Conservation (phyloP, 2,797 vertebrate species). For the Fistularia commersonii region DNA sequence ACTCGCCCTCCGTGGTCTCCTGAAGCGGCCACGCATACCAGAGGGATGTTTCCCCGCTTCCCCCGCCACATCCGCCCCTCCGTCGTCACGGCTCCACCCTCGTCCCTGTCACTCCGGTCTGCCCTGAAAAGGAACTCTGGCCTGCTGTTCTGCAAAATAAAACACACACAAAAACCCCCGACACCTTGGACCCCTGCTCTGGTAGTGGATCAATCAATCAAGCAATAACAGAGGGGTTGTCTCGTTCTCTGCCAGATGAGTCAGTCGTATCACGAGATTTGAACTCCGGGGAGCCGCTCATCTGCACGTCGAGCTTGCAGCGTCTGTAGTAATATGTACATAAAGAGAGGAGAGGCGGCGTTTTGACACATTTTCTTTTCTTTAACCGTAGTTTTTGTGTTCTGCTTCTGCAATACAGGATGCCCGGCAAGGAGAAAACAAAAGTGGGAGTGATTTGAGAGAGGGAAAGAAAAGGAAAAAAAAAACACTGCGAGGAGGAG, state of each 20-base stretch:
- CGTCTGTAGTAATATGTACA: slow-evolving; percentile 75
- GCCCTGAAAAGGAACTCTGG: slow-evolving; percentile 51
- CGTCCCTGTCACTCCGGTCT: slow-evolving; percentile 40
- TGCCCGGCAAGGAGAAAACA: slow-evolving; percentile 62
- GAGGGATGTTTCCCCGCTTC: slow-evolving; percentile 17
- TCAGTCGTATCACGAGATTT: slow-evolving; percentile 38
- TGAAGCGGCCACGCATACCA: slow-evolving; percentile 68
- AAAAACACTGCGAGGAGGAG: too few species aligned
- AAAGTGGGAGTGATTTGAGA: background rate
- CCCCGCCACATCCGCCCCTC: slow-evolving; percentile 6
- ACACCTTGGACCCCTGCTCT: slow-evolving; percentile 27
- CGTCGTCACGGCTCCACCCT: slow-evolving; percentile 30
- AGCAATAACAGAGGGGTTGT: slow-evolving; percentile 50
- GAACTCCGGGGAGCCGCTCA: slow-evolving; percentile 32
- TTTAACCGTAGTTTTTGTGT: slow-evolving; percentile 70
- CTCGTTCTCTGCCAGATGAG: slow-evolving; percentile 5
- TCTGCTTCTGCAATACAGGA: slow-evolving; percentile 74
- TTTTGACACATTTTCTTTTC: slow-evolving; percentile 52
- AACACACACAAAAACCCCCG: slow-evolving; percentile 30
- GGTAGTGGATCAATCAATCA: slow-evolving; percentile 37
- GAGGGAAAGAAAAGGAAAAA: slow-evolving; percentile 35
- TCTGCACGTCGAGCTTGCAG: slow-evolving; percentile 80
- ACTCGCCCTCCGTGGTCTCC: slow-evolving; percentile 94
- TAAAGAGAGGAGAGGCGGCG: slow-evolving; percentile 60
- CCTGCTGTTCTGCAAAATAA: slow-evolving; percentile 53